These are phyloP conservation scores for Megaceryle torquata DNA, from an alignment of 2,113 vertebrate genomes.

Conservation along the genomic window DNA sequence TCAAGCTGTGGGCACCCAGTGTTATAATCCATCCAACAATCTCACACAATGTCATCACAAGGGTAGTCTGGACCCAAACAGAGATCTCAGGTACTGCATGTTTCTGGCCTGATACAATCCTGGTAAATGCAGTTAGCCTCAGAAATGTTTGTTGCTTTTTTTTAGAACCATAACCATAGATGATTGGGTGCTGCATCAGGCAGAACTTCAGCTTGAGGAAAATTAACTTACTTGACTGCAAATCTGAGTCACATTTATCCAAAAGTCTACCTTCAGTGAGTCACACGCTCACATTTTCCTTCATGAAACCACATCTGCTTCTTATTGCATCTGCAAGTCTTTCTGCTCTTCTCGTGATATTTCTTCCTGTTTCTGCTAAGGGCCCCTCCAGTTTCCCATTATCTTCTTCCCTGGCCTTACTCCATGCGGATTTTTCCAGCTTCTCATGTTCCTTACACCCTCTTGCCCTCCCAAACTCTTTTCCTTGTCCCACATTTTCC, in stretches of 20 bases:
- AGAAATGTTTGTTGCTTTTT: not conserved
- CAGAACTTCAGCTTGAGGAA: not conserved
- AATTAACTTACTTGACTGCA: not conserved
- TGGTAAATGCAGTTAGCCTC: not conserved
- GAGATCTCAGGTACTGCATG: not conserved
- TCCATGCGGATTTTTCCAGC: not conserved
- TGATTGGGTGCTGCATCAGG: not conserved
- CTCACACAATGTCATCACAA: not conserved
- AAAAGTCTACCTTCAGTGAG: not conserved
- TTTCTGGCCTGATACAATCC: not conserved
- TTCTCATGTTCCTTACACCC: not conserved
- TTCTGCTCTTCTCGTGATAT: not conserved
- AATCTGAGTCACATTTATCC: not conserved
- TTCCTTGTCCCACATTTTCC: not conserved
- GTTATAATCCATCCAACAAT: rapidly evolving
- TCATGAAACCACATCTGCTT: not conserved
- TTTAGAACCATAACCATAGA: not conserved
- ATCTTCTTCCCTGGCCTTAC: not conserved
- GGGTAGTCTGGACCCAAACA: not conserved
- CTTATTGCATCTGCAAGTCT: not conserved
- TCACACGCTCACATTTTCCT: not conserved
- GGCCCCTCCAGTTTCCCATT: not conserved
- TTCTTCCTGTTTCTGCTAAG: not conserved
- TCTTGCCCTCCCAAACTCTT: not conserved
- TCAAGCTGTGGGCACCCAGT: rapidly evolving